phyloP scores from a whole-genome alignment of 2,113 vertebrate species.

The Arvicanthis niloticus region DNA sequence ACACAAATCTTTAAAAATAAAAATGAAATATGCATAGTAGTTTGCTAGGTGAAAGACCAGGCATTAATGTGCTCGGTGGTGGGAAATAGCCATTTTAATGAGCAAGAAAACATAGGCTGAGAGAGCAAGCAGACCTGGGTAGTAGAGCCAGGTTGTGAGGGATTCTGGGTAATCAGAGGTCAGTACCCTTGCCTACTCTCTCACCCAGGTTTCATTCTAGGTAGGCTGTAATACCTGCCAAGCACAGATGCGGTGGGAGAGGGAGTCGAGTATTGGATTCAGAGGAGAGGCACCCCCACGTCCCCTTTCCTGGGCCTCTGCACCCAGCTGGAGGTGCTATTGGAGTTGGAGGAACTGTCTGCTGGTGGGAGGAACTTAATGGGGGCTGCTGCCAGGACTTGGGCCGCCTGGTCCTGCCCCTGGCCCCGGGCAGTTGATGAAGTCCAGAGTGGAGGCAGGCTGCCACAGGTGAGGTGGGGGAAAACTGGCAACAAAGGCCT shows the following conservation, averaged over 20 bases:
- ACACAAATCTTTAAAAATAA: not conserved
- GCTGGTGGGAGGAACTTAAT: not conserved
- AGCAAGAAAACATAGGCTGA: not conserved
- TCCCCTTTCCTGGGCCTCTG: not conserved
- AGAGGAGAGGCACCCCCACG: not conserved
- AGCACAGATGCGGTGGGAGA: not conserved
- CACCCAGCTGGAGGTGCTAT: not conserved
- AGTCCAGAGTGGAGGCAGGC: slow-evolving; percentile 84
- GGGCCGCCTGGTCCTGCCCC: slow-evolving; percentile 61
- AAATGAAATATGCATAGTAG: not conserved
- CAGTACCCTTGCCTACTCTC: not conserved
- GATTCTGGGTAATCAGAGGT: not conserved
- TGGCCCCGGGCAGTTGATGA: not conserved
- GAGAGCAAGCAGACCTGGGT: not conserved
- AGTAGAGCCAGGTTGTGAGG: not conserved
- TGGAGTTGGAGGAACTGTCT: not conserved
- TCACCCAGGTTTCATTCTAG: not conserved
- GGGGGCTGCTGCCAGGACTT: not conserved
- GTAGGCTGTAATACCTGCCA: not conserved
- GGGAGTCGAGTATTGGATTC: not conserved
- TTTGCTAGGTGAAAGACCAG: not conserved
- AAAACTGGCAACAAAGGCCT: slow-evolving; percentile 88
- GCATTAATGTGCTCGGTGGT: not conserved
- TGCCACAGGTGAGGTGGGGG: slow-evolving; percentile 83
- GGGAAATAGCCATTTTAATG: not conserved